These are phyloP conservation scores for Burhinus bistriatus DNA, from an alignment of 2,113 vertebrate species.

Conservation along the genomic window DNA sequence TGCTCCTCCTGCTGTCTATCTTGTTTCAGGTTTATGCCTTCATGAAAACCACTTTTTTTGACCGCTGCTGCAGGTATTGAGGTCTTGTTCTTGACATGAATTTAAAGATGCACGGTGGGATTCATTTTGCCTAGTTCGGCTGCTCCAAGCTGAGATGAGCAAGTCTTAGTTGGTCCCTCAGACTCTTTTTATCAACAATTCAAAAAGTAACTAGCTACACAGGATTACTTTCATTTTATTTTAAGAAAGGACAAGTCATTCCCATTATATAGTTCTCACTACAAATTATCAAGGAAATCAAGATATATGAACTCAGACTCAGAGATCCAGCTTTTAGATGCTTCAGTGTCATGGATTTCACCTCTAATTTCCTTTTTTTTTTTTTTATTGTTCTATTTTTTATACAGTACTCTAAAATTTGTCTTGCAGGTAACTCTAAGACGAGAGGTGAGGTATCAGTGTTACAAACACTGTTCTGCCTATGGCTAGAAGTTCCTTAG, in stretches of 20 bases:
- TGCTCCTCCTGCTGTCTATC: background rate
- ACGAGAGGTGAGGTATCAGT: background rate
- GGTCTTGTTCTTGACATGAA: background rate
- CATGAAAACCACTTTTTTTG: too few species aligned
- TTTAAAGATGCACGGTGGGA: background rate
- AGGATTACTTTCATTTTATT: background rate
- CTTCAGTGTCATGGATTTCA: background rate
- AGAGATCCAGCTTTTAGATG: background rate
- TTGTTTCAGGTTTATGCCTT: background rate
- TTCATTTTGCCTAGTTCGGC: background rate
- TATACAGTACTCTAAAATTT: background rate
- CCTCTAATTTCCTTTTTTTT: background rate
- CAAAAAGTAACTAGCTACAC: background rate
- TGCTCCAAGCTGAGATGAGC: background rate
- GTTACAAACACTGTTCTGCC: background rate
- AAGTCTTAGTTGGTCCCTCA: background rate
- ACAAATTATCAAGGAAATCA: background rate
- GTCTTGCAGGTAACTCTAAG: background rate
- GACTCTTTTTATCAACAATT: background rate
- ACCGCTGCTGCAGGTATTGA: background rate
- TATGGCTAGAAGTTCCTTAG: background rate
- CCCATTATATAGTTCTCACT: background rate
- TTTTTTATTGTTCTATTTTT: background rate
- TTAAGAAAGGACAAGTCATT: background rate
- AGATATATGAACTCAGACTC: background rate